Base-by-base conservation (phyloP, 1,140 invertebrate genomes). In the Drosophila paulistorum region DNA sequence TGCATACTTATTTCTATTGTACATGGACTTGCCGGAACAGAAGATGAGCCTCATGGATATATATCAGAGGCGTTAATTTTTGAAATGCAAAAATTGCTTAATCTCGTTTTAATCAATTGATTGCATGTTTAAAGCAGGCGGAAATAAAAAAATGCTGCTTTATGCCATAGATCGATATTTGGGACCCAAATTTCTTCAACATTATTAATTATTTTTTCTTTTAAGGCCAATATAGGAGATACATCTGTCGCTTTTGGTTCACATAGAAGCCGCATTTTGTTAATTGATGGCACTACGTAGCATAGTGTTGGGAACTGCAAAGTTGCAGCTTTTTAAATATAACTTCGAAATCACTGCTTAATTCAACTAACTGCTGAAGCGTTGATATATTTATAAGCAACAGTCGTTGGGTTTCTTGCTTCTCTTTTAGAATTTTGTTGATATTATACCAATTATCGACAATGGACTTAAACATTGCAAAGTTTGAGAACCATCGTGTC, bases 391-490 rank as follows among this genome's bases (percentile, higher is more conserved):
- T 66, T 37, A 77, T 68, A 11, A 51, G 71, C 13, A 71, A 30
- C 20, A 75, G 14, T 54, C 68, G 23, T 14, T 60, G 59, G 33
- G 10, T 67, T 71, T 55, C 10, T 70, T 66, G 59, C 17, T 64
- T 30, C 3, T 75, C 59, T 30, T 33, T 62, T 2, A 71, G 45
- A 39, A 75, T 48, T 6, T 48, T n/a, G 14, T 70, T 70, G 13
- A 75, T 67, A 14, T 48, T 9, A 11, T 10, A 41, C 73, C 73
- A 75, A 63, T 71, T 75, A 58, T 75, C 68, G 39, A 65, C 45
- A 35, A 58, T 62, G 13, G 63, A 63, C 14, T 66, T 66, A 30
- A 64, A 62, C 54, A 74, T 66, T 7, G 11, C 20, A 9, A 41
- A 62, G 39, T 66, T 65, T 4, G 66, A 74, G 10, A 66, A 65